A percentile compares a stretch with the other conserved stretches of the same genome.
Conservation (phyloP, 2,113 vertebrate genomes). For the Climacteris rufus region DNA sequence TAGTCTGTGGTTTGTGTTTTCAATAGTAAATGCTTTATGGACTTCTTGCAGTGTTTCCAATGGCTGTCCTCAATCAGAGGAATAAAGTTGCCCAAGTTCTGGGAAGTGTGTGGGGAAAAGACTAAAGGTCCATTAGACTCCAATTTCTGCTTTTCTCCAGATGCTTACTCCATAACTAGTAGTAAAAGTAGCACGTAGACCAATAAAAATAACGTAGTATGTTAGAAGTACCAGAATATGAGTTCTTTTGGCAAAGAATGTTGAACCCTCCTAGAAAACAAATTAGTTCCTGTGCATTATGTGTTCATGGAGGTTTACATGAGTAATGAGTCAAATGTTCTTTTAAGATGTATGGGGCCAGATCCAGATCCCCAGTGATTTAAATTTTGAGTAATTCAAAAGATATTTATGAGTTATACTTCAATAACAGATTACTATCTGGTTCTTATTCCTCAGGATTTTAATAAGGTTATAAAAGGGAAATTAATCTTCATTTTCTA, state of each 20-base stretch:
- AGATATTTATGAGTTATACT: not conserved
- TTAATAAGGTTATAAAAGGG: conserved; percentile 26
- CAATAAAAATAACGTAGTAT: not conserved
- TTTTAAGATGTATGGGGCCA: not conserved
- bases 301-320: not conserved
- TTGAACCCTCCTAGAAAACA: not conserved
- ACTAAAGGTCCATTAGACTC: not conserved
- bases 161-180: not conserved
- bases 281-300: not conserved
- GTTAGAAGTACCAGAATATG: not conserved
- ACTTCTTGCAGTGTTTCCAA: not conserved
- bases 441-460: not conserved
- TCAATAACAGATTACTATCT: conserved; percentile 5
- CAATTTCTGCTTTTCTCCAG: not conserved
- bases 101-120: not conserved
- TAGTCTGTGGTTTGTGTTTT: not conserved
- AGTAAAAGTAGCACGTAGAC: not conserved
- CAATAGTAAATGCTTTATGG: not conserved
- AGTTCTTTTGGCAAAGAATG: not conserved
- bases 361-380: not conserved
- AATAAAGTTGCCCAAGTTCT: not conserved
- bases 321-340: not conserved
- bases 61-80: not conserved
- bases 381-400: conserved; percentile 9
- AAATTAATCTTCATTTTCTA: conserved; percentile 47